A percentile compares a stretch with the other conserved stretches of the same genome.
These are phyloP conservation scores for Heliconius hortense DNA, from an alignment of 2,888 invertebrate genomes.

Conservation along the genomic window DNA sequence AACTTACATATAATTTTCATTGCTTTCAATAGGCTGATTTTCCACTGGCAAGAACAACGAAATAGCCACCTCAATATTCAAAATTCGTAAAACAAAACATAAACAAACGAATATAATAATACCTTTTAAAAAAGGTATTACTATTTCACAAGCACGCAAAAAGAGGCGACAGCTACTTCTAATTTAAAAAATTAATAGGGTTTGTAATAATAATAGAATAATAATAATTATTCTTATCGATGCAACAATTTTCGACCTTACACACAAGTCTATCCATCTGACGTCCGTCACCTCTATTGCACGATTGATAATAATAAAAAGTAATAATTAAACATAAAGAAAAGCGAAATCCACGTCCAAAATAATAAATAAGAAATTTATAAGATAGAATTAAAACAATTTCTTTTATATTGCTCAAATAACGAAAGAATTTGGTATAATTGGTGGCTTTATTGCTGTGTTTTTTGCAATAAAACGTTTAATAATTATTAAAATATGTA, in stretches of 20 bases:
- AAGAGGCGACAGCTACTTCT: background rate
- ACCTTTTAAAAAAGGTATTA: background rate
- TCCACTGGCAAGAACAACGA: too few relatives aligned
- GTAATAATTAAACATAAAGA: background rate
- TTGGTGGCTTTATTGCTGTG: background rate
- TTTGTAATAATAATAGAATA: too few relatives aligned
- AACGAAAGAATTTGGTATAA: background rate
- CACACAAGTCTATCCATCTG: background rate
- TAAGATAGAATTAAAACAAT: background rate
- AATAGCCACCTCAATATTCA: too few relatives aligned
- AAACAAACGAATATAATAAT: too few relatives aligned
- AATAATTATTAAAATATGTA: slow-evolving; percentile 8
- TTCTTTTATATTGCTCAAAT: background rate
- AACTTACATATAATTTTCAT: too few relatives aligned
- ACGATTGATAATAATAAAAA: background rate
- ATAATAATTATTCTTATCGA: too few relatives aligned
- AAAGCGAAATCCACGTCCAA: background rate
- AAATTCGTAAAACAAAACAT: too few relatives aligned
- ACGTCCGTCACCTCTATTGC: slow-evolving; percentile 6
- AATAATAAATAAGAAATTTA: background rate
- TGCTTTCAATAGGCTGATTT: too few relatives aligned
- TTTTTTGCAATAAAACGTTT: background rate
- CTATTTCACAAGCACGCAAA: background rate
- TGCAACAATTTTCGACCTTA: too few relatives aligned
- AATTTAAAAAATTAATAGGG: background rate